Base-by-base conservation (phyloP, 2,797 vertebrate species). In the Pangasius mekongensis region DNA sequence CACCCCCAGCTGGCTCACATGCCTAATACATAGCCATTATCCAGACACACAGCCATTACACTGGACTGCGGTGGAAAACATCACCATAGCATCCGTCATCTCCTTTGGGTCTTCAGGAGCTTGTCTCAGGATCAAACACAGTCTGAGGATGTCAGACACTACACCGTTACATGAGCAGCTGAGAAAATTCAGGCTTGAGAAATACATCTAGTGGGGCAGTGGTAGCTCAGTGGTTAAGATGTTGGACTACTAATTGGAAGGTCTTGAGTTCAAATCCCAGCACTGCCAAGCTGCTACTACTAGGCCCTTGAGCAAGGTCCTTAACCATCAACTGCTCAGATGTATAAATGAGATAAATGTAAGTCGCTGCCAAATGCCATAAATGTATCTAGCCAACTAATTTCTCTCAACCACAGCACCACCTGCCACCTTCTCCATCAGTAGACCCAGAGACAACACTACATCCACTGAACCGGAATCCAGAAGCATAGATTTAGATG, bases 11-110 rank as follows among this genome's bases (percentile, higher is more conserved):
- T 27, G 27, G 22, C 43, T 67, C 83, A 80, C 62, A 49, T 47
- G 36, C 13, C 58, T 64, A 64, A 83, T 43, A 43, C 80, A n/a
- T 47, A 64, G 39, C 3, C 6, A 62, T 83, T 64, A 83, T 83
- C 60, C 60, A 64, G 49, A 49, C 10, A 62, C 76, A 85, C 36
- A 76, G 69, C 30, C 67, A 64, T 56, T 62, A 76, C 18, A 27
- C 43, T 33, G 24, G 33, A 54, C 36, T 39, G 6, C 30, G 18
- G 14, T 33, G 22, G 39, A 36, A 54, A 67, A 27, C 36, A 64
- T 83, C 56, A 56, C n/a, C 84, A n/a, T 33, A 39, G 54, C 27
- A 13, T 83, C 54, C n/a, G 27, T 83, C 87, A 39, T 67, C 27
- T 81, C 36, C 22, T 74, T n/a, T 36, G 11, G 14, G 56, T 66